Conservation (phyloP, 2,888 invertebrate genomes). For the Mesorhabditis spiculigera region DNA sequence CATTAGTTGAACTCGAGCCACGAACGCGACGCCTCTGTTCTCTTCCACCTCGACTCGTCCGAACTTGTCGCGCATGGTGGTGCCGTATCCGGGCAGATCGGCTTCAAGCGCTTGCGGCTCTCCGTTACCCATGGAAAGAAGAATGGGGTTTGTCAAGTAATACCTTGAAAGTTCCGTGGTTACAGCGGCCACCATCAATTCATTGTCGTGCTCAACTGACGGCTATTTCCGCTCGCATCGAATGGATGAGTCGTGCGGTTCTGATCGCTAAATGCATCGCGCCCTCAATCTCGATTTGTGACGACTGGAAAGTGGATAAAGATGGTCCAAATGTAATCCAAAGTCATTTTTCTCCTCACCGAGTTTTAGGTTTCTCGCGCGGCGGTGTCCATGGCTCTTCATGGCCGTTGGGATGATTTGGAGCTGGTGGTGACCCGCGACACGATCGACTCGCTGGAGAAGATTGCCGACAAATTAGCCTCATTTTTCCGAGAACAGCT, state of each 20-base stretch:
- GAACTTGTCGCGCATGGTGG: conserved; percentile 92
- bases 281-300: conserved; percentile 9
- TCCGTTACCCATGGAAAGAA: conserved; percentile 18
- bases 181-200: conserved; percentile 41
- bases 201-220: conserved; percentile 33
- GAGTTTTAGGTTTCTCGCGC: conserved; percentile 5
- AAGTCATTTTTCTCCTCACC: neutral
- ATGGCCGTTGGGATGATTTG: conserved; percentile 81
- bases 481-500: conserved; percentile 79
- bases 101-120: conserved; percentile 21
- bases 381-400: conserved; percentile 27
- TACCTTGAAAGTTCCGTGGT: neutral
- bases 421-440: conserved; percentile 95
- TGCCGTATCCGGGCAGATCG: conserved; percentile 91
- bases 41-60: conserved; percentile 66
- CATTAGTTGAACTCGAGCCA: conserved; percentile 38
- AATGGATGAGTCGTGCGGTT: conserved; percentile 97
- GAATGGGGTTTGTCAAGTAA: conserved; percentile 10
- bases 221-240: conserved; percentile 70
- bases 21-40: conserved; percentile 34
- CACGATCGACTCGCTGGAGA: conserved; percentile 90
- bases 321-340: neutral
- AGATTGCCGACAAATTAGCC: conserved; percentile 92
- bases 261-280: conserved; percentile 70
- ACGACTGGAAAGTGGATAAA: conserved; percentile 12